Base-by-base conservation (phyloP, 2,113 vertebrate species). In the Pheucticus melanocephalus region DNA sequence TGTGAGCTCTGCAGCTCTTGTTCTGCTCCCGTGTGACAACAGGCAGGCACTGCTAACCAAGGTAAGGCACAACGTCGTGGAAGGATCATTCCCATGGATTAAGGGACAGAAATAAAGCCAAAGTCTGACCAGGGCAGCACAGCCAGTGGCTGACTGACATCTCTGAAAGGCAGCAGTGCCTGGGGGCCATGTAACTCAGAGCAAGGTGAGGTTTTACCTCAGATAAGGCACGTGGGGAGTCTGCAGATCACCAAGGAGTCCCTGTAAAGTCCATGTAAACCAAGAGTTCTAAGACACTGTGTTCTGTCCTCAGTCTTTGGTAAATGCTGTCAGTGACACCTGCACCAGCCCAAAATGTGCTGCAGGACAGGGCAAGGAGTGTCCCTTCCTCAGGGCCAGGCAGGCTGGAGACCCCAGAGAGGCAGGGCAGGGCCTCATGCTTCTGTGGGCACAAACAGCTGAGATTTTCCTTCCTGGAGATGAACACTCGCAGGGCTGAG, bases 401-500 rank as follows among this genome's bases (percentile, higher is more conserved):
- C 68, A 54, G 82, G 51, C 48, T 60, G 77, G 59, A 92, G 56
- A 17, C 27, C 24, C 42, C 18, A 2, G 0, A n/a, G 84, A 13
- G 18, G 4, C 11, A 15, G 63, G n/a, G 19, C 54, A 45, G 75
- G 57, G 63, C 71, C 65, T 73, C 2, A 0, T 45, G 59, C 51
- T 82, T 51, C 76, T 23, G 1, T 4, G 0, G 1, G 33, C 20
- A n/a, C 1, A 21, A 64, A 63, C 0, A 1, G 47, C 80, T 7
- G 76, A 37, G 72, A 40, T 57, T 60, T 60, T 15, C 24, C 76
- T 20, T 5, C 2, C 2, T 23, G 54, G 57, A 95, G 85, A 16
- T 6, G 71, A 66, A n/a, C 44, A 30, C 15, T 3, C 11, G 1
- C 35, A 33, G 0, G 73, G 86, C 83, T 11, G 44, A 42, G 24